These are phyloP conservation scores for Scaptomyza caliginosa DNA, from an alignment of 2,888 invertebrate species.

Conservation along the genomic window DNA sequence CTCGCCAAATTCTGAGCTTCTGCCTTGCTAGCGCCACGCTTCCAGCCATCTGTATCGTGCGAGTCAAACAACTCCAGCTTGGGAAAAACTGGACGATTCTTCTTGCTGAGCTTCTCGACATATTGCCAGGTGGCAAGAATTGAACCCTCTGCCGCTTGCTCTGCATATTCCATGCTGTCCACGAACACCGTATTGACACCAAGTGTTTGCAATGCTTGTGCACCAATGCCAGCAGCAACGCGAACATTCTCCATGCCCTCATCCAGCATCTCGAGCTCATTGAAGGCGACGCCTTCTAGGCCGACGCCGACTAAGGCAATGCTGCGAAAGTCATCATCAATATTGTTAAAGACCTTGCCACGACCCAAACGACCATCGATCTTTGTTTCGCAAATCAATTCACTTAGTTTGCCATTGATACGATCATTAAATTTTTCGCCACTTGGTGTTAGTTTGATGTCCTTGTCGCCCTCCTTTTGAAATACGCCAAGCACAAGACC, in stretches of 20 bases:
- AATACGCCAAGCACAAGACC: slow-evolving; percentile 86
- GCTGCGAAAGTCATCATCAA: slow-evolving; percentile 86
- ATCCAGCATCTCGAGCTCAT: slow-evolving; percentile 88
- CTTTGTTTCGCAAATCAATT: slow-evolving; percentile 83
- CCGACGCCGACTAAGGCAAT: slow-evolving; percentile 89
- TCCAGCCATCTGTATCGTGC: slow-evolving; percentile 86
- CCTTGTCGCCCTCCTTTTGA: slow-evolving; percentile 83
- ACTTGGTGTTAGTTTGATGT: slow-evolving; percentile 84
- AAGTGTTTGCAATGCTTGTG: slow-evolving; percentile 83
- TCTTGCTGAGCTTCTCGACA: slow-evolving; percentile 86
- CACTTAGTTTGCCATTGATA: slow-evolving; percentile 83
- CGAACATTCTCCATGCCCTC: slow-evolving; percentile 89
- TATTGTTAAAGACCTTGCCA: slow-evolving; percentile 86
- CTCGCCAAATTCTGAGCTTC: slow-evolving; percentile 90
- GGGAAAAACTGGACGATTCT: slow-evolving; percentile 83
- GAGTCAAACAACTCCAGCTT: slow-evolving; percentile 85
- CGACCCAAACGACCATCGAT: slow-evolving; percentile 77
- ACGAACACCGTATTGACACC: slow-evolving; percentile 85
- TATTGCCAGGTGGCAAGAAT: slow-evolving; percentile 86
- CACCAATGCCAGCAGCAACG: slow-evolving; percentile 87
- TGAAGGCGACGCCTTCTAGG: slow-evolving; percentile 86
- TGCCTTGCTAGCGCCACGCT: slow-evolving; percentile 87
- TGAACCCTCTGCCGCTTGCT: slow-evolving; percentile 89
- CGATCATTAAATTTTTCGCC: slow-evolving; percentile 85
- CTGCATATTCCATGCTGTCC: slow-evolving; percentile 87